Percentiles rank a stretch among this genome's conserved stretches.
These are phyloP conservation scores for Crotophaga sulcirostris DNA, from an alignment of 2,113 vertebrate species.

Conservation along the genomic window DNA sequence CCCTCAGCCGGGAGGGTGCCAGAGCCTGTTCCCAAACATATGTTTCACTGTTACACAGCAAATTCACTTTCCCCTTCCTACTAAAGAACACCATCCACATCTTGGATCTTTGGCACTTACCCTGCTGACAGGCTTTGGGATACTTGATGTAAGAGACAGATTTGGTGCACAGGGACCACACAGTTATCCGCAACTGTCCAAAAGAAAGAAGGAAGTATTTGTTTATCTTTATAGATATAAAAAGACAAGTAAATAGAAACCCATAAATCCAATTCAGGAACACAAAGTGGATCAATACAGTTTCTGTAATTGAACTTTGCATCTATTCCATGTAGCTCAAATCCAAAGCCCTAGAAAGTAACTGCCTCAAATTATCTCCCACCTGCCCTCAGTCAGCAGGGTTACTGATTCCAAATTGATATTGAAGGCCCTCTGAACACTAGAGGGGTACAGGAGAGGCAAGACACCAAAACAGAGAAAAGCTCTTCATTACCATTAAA, in stretches of 20 bases:
- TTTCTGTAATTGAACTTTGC: not conserved
- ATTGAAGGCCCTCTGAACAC: fast-evolving
- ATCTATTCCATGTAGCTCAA: not conserved
- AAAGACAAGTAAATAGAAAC: not conserved
- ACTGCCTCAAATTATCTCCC: not conserved
- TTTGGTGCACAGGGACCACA: conserved; percentile 98
- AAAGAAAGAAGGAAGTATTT: not conserved
- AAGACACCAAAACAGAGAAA: fast-evolving
- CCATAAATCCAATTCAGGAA: not conserved
- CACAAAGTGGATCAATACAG: not conserved
- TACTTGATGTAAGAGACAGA: conserved; percentile 98
- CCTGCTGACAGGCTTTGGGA: conserved; percentile 94
- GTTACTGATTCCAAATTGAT: not conserved
- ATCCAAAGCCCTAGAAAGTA: not conserved
- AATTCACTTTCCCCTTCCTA: no score
- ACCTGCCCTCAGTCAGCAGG: not conserved
- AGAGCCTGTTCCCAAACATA: fast-evolving
- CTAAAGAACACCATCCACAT: not conserved
- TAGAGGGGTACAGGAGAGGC: not conserved
- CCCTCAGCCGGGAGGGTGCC: not conserved
- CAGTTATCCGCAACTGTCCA: conserved; percentile 90
- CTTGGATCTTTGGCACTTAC: conserved; percentile 73
- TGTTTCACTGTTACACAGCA: fast-evolving
- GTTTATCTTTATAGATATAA: not conserved
- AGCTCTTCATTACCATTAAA: not conserved